Evolutionary conservation across 2,888 invertebrate genomes (phyloP).

Genomic region (Griposia aprilina): DNA sequence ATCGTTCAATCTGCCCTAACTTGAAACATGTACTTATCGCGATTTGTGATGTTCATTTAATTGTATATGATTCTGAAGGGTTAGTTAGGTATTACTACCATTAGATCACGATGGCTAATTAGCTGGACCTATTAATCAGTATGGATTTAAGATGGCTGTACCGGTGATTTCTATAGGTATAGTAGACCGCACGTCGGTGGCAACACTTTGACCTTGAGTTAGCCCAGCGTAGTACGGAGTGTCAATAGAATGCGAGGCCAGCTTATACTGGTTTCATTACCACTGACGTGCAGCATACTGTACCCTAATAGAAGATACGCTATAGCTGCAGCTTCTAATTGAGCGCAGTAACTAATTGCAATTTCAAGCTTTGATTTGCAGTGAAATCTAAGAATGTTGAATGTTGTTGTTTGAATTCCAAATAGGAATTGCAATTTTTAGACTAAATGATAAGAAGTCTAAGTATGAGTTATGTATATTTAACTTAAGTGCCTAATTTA

Average conservation of each 20-base stretch:
- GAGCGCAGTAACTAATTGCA: neutral
- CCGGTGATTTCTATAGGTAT: neutral
- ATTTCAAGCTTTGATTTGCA: constrained; percentile 1
- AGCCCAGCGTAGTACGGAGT: neutral
- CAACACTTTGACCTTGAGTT: neutral
- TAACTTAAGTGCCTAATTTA: too few relatives aligned
- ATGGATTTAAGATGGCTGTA: neutral
- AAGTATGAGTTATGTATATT: too few relatives aligned
- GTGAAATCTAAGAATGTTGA: neutral
- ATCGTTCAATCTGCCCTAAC: neutral
- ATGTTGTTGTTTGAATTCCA: neutral
- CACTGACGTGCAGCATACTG: neutral
- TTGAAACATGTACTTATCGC: neutral
- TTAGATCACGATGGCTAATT: neutral
- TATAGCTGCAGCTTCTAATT: neutral
- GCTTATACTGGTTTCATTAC: neutral
- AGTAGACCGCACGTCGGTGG: neutral
- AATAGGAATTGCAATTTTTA: neutral
- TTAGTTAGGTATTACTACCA: neutral
- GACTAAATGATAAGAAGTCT: too few relatives aligned
- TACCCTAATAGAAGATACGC: neutral
- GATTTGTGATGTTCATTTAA: neutral
- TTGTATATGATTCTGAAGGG: neutral
- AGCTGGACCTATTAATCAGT: neutral
- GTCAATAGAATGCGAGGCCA: neutral